Evolutionary conservation across 1,140 invertebrate species (phyloP).

Genomic region (Dinoponera quadriceps): DNA sequence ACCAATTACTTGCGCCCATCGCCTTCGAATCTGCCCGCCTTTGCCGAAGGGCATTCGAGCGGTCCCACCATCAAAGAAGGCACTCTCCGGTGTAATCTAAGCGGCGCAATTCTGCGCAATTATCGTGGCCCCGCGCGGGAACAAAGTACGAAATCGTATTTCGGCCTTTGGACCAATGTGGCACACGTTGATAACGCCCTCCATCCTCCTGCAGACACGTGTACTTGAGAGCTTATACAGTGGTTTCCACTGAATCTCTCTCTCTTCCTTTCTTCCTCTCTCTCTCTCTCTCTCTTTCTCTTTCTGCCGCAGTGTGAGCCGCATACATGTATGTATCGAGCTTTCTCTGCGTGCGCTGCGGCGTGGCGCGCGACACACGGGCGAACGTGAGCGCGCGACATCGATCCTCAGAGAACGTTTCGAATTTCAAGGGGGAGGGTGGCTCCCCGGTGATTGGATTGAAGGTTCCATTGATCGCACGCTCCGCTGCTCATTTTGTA

Average conservation of each 20-base stretch:
- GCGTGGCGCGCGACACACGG: neutral
- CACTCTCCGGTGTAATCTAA: slow-evolving; percentile 75
- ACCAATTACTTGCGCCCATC: slow-evolving; percentile 71
- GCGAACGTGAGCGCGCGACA: slow-evolving; percentile 21
- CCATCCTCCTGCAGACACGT: slow-evolving; percentile 30
- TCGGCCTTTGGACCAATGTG: slow-evolving; percentile 81
- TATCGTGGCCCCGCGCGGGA: slow-evolving; percentile 76
- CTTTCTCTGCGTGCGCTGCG: neutral
- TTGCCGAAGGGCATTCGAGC: slow-evolving; percentile 63
- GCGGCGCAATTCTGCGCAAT: slow-evolving; percentile 74
- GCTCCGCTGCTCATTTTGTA: slow-evolving; percentile 30
- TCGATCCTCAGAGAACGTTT: slow-evolving; percentile 55
- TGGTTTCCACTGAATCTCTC: neutral
- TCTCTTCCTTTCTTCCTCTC: neutral
- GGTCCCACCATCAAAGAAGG: slow-evolving; percentile 62
- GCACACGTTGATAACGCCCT: slow-evolving; percentile 76
- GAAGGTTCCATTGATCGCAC: slow-evolving; percentile 37
- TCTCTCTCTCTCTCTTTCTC: slow-evolving; percentile 2
- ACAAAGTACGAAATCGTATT: slow-evolving; percentile 83
- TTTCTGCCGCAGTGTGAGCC: neutral
- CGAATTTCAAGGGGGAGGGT: slow-evolving; percentile 35
- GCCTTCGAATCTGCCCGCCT: slow-evolving; percentile 67
- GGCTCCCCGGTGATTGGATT: slow-evolving; percentile 47
- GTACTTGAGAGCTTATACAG: slow-evolving; percentile 43
- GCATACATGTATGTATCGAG: neutral